Percentiles rank a stretch among this genome's conserved stretches.
Evolutionary conservation across 2,888 invertebrate genomes (phyloP).

Genomic region (Polia nebulosa): DNA sequence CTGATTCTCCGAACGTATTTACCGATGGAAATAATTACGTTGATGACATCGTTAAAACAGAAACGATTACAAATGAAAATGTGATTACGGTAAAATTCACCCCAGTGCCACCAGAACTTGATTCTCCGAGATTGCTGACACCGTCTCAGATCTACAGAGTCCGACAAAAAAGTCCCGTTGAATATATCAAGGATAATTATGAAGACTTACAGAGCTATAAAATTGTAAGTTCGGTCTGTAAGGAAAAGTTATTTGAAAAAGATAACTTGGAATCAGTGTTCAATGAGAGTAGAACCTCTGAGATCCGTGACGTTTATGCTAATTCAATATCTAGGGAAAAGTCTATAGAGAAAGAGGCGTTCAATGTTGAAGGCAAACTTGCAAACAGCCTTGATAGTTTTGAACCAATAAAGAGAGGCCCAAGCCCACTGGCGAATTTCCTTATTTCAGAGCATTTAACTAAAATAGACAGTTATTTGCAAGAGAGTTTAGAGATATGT

Average conservation of each 20-base stretch:
- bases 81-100: conserved; percentile 87
- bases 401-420: conserved; percentile 71
- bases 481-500: conserved; percentile 85
- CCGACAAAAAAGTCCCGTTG: conserved; percentile 73
- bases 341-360: conserved; percentile 68
- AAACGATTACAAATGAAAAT: conserved; percentile 87
- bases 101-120: conserved; percentile 83
- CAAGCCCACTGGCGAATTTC: conserved; percentile 82
- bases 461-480: conserved; percentile 86
- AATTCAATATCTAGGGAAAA: conserved; percentile 83
- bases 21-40: conserved; percentile 80
- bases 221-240: conserved; percentile 86
- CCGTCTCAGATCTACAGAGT: conserved; percentile 71
- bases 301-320: conserved; percentile 66
- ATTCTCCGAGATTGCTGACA: conserved; percentile 75
- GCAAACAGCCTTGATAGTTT: conserved; percentile 61
- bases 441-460: conserved; percentile 83
- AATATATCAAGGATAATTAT: conserved; percentile 81
- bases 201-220: conserved; percentile 88
- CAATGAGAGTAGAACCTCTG: conserved; percentile 43
- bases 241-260: conserved; percentile 78
- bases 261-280: conserved; percentile 53
- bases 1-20: conserved; percentile 81
- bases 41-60: conserved; percentile 85
- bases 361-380: conserved; percentile 31